phyloP scores from a whole-genome alignment of 2,113 vertebrate genomes.

The Silurus asotus region DNA sequence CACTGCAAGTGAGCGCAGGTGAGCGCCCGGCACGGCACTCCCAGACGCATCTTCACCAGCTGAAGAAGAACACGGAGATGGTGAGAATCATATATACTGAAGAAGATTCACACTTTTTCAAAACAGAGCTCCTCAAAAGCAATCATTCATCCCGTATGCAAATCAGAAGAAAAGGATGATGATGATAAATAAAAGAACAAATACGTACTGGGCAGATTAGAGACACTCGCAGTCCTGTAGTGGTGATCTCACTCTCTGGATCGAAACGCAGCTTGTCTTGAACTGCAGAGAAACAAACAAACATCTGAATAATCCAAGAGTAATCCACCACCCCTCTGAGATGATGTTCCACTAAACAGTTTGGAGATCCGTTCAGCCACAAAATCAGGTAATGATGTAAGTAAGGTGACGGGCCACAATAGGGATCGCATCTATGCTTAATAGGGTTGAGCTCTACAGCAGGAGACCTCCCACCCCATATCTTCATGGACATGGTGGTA shows the following conservation, averaged over 20 bases:
- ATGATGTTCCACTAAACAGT: too few species aligned
- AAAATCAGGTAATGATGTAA: too few species aligned
- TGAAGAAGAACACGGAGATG: constrained; percentile 56
- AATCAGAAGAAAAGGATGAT: not conserved
- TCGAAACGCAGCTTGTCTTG: constrained; percentile 96
- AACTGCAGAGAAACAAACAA: constrained; percentile 68
- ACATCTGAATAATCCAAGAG: not conserved
- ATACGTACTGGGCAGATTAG: constrained; percentile 94
- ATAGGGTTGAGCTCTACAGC: too few species aligned
- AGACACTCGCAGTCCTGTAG: constrained; percentile 93
- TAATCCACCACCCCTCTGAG: too few species aligned
- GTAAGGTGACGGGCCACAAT: too few species aligned
- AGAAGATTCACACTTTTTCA: not conserved
- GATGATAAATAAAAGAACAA: not conserved
- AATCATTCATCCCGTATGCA: not conserved
- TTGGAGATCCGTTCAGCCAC: too few species aligned
- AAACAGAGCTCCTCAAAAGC: not conserved
- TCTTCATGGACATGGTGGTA: too few species aligned
- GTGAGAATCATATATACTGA: not conserved
- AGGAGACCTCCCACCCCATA: too few species aligned
- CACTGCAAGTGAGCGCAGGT: constrained; percentile 97
- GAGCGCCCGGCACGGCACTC: constrained; percentile 91
- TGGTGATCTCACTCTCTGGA: constrained; percentile 96
- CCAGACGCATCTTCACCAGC: constrained; percentile 98
- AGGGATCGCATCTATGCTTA: too few species aligned